Evolutionary conservation across 2,113 vertebrate species (phyloP), one percentile per base, ranked within the genome.

Genomic region (Chaetodon auriga): DNA sequence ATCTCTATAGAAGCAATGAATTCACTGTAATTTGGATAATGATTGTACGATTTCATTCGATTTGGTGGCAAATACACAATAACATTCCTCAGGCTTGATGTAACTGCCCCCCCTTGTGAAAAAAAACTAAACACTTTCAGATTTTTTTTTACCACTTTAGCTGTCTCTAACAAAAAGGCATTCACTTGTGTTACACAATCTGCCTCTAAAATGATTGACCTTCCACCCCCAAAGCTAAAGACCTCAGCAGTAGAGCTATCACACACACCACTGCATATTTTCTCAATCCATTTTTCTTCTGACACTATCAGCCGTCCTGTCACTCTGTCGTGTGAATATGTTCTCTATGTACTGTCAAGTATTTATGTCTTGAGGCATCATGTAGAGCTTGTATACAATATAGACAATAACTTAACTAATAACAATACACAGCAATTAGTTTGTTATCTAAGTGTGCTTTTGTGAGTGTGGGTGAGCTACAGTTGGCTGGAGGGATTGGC

Each of bases 401-500:
- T 21, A 41, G 41, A 75, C 1, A n/a, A 48, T 48, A 30, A 30
- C 30, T 30, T 30, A 2, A 30, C 3, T 30, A 30, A 30, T 30
- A 30, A 2, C 30, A 30, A 30, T 30, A 30, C 30, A 30, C 30
- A 30, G n/a, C n/a, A n/a, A n/a, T n/a, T 48, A 11, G 58, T 18
- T 43, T 25, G 23, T 21, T 21, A 49, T 38, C 3, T 36, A 13
- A 14, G 18, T 38, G 16, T 57, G 6, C 48, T 21, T 60, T 35
- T 43, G 49, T 53, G 10, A 23, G 4, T 63, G 76, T 69, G 83
- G 7, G 11, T 61, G 54, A 55, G 66, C 82, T 79, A n/a, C 21
- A 78, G 86, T 90, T 83, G 54, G 53, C 76, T 82, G 54, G 48
- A 84, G 54, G 70, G 70, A 85, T 92, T 92, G 86, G 89, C 87